A percentile compares a stretch with the other conserved stretches of the same genome.
phyloP scores from a whole-genome alignment of 92 coral and sea anemone genomes.

The Parazoanthus atlanticus region DNA sequence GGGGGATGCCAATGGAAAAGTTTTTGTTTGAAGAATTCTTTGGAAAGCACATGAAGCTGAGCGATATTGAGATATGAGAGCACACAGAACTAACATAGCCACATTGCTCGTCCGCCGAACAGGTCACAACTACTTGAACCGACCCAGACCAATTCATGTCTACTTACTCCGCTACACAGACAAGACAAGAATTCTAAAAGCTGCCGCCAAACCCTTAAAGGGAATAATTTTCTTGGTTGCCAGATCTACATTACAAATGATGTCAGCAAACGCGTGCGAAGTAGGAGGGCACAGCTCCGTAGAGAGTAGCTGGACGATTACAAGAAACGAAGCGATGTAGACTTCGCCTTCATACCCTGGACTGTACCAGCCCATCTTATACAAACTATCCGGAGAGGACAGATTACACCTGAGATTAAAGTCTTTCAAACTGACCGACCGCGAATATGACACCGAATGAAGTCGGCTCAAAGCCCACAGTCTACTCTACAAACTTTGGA shows the following conservation, averaged over 20 bases:
- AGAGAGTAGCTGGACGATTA: slow-evolving; percentile 4
- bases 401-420: too few species aligned
- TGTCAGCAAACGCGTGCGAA: slow-evolving; percentile 17
- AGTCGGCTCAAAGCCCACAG: neutral
- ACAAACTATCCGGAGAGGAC: slow-evolving; percentile 15
- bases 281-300: slow-evolving; percentile 29
- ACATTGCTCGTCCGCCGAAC: neutral
- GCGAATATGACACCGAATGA: neutral
- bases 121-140: neutral
- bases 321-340: slow-evolving; percentile 20
- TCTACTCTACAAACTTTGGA: too few species aligned
- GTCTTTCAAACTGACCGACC: neutral
- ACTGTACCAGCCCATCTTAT: slow-evolving; percentile 36
- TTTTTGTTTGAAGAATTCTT: slow-evolving; percentile 10
- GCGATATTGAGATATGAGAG: slow-evolving; percentile 45
- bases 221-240: slow-evolving; percentile 1
- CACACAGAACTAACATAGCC: slow-evolving; percentile 31
- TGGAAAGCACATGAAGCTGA: slow-evolving; percentile 28
- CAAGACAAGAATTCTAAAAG: slow-evolving; percentile 20
- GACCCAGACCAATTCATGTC: slow-evolving; percentile 38
- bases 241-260: slow-evolving; percentile 39
- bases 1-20: slow-evolving; percentile 1
- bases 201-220: slow-evolving; percentile 17
- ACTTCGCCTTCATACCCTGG: slow-evolving; percentile 32
- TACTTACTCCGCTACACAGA: slow-evolving; percentile 23